phyloP scores from a whole-genome alignment of 2,888 invertebrate species.

The Nomada hirtipes region DNA sequence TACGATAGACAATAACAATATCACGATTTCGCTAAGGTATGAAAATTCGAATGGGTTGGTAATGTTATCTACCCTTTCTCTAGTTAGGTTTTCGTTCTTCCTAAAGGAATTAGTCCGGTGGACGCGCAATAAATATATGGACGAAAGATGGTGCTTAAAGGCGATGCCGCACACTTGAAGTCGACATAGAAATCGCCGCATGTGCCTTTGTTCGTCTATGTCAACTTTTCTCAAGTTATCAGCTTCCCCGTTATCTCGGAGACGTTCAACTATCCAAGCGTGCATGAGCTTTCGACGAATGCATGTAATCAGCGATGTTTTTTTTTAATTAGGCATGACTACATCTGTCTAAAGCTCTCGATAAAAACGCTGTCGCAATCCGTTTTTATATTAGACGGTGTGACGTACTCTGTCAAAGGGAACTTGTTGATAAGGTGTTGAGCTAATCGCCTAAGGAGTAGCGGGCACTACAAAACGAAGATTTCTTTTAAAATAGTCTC shows the following conservation, averaged over 20 bases:
- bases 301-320: background rate
- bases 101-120: constrained; percentile 1
- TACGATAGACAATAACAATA: background rate
- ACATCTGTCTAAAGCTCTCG: background rate
- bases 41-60: background rate
- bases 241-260: constrained; percentile 12
- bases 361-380: background rate
- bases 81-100: background rate
- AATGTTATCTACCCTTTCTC: constrained; percentile 5
- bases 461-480: background rate
- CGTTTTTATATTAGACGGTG: background rate
- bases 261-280: constrained; percentile 12
- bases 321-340: background rate
- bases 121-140: background rate
- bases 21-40: background rate
- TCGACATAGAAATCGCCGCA: background rate
- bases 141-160: constrained; percentile 1
- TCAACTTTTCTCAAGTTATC: constrained; percentile 24
- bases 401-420: background rate
- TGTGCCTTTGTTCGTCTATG: constrained; percentile 14
- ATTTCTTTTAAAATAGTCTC: constrained; percentile 80
- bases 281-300: background rate
- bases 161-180: background rate
- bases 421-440: background rate
- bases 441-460: background rate